A percentile compares a stretch with the other conserved stretches of the same genome.
These are phyloP conservation scores for Fabriciana adippe DNA, from an alignment of 2,888 invertebrate genomes.

Conservation along the genomic window DNA sequence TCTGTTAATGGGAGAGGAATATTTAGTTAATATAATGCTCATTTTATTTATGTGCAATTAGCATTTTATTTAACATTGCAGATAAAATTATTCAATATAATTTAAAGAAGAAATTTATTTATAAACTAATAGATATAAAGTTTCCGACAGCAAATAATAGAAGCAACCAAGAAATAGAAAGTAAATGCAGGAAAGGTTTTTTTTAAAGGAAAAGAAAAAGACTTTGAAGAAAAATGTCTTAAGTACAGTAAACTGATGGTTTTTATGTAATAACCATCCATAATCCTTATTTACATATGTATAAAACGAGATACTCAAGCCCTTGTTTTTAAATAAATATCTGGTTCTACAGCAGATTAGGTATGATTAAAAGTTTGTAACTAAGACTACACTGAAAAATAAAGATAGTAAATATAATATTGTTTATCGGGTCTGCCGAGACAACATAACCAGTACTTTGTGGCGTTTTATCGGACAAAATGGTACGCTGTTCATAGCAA, in stretches of 20 bases:
- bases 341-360: slow-evolving; percentile 35
- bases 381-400: slow-evolving; percentile 39
- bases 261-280: background rate
- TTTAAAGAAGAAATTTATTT: background rate
- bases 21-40: slow-evolving; percentile 35
- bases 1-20: slow-evolving; percentile 79
- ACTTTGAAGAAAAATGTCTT: background rate
- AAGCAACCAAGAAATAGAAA: slow-evolving; percentile 6
- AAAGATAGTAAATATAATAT: slow-evolving; percentile 38
- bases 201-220: background rate
- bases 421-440: slow-evolving; percentile 78
- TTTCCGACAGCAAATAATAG: background rate
- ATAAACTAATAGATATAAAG: background rate
- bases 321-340: slow-evolving; percentile 41
- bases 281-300: slow-evolving; percentile 1
- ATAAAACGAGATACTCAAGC: slow-evolving; percentile 42
- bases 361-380: slow-evolving; percentile 22
- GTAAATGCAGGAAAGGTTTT: slow-evolving; percentile 5
- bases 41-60: background rate
- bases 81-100: background rate
- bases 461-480: slow-evolving; percentile 82
- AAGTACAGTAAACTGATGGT: slow-evolving; percentile 1
- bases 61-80: too few species aligned
- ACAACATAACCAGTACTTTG: slow-evolving; percentile 74
- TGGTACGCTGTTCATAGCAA: slow-evolving; percentile 75